Percentiles rank a stretch among this genome's conserved stretches.
phyloP scores from a whole-genome alignment of 2,888 invertebrate genomes.

The Charanyca ferruginea region DNA sequence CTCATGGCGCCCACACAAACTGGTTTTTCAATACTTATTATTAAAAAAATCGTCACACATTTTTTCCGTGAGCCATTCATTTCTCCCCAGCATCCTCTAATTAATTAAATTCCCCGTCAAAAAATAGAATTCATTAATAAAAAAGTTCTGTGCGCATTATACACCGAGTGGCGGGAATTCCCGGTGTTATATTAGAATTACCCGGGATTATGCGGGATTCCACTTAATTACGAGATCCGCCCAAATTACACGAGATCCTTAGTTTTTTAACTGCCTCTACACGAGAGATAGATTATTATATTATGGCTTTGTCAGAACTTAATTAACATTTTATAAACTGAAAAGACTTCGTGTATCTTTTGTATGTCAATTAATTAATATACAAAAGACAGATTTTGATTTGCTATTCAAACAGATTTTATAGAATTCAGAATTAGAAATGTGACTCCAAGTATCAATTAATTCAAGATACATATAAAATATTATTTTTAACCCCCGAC shows the following conservation, averaged over 20 bases:
- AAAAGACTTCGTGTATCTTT: slow-evolving; percentile 20
- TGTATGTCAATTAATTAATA: slow-evolving; percentile 14
- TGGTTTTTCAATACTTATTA: slow-evolving; percentile 45
- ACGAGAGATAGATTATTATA: slow-evolving; percentile 56
- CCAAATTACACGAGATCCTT: slow-evolving; percentile 71
- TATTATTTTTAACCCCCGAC: no score
- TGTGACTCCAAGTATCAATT: neutral
- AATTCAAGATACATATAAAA: neutral
- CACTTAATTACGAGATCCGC: slow-evolving; percentile 78
- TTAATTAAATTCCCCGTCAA: slow-evolving; percentile 80
- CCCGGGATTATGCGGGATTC: slow-evolving; percentile 80
- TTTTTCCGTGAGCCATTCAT: slow-evolving; percentile 53
- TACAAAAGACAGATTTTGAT: slow-evolving; percentile 31
- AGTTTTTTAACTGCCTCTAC: slow-evolving; percentile 64
- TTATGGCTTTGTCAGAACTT: slow-evolving; percentile 41
- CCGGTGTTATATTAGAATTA: slow-evolving; percentile 81
- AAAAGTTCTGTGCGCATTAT: slow-evolving; percentile 70
- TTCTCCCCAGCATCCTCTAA: slow-evolving; percentile 66
- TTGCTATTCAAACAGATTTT: slow-evolving; percentile 2
- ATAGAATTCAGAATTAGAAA: no score
- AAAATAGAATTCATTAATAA: slow-evolving; percentile 82
- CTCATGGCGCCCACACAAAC: slow-evolving; percentile 42
- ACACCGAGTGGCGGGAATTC: slow-evolving; percentile 68
- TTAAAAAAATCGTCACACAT: slow-evolving; percentile 41
- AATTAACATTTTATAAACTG: slow-evolving; percentile 53